Evolutionary conservation across 2,888 invertebrate species (phyloP).

Genomic region (Nebria salina): DNA sequence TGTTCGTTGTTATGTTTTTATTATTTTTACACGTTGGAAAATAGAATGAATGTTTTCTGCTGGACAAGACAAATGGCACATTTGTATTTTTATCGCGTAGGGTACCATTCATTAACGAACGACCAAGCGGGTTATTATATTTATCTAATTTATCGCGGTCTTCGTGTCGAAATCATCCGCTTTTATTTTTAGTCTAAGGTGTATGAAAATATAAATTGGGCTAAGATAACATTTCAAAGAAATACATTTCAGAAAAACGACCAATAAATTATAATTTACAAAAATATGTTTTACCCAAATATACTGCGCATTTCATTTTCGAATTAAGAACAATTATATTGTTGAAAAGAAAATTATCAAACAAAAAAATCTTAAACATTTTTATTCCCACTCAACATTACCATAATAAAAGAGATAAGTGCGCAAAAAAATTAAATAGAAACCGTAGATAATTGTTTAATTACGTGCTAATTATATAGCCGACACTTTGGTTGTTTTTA

Average conservation of each 20-base stretch:
- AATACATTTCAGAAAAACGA: background rate
- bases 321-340: no score
- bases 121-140: conserved; percentile 23
- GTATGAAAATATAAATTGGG: background rate
- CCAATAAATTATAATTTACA: no score
- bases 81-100: conserved; percentile 35
- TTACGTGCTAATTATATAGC: conserved; percentile 26
- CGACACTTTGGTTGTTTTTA: background rate
- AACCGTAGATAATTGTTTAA: conserved; percentile 40
- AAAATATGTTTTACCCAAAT: no score
- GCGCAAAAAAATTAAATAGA: conserved; percentile 15
- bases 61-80: conserved; percentile 32
- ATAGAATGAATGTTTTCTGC: conserved; percentile 1
- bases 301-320: no score
- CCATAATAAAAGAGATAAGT: background rate
- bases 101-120: conserved; percentile 26
- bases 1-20: conserved; percentile 13
- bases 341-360: background rate
- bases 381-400: background rate
- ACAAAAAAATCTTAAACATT: background rate
- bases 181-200: background rate
- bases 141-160: conserved; percentile 18
- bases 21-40: background rate
- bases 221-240: background rate
- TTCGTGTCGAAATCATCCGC: background rate